These are phyloP conservation scores for Hiodon tergisus DNA, from an alignment of 2,113 vertebrate genomes.

Conservation along the genomic window DNA sequence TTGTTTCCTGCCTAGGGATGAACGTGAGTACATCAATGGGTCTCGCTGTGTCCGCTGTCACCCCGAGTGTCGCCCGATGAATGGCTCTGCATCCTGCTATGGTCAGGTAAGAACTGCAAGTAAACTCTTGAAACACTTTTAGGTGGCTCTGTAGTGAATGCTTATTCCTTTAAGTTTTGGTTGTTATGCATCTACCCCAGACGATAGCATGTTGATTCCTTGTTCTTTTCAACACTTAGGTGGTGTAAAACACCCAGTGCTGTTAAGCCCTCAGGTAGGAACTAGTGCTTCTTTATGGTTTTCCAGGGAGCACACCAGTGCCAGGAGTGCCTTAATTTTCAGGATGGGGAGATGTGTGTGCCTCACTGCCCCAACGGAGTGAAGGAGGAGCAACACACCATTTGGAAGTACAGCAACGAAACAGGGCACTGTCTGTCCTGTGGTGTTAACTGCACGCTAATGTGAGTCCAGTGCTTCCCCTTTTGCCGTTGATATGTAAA, in stretches of 20 bases:
- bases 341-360: conserved; percentile 76
- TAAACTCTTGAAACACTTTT: no score
- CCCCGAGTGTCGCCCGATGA: conserved; percentile 79
- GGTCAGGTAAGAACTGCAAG: conserved; percentile 71
- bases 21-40: conserved; percentile 70
- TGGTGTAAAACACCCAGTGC: no score
- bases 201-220: no score
- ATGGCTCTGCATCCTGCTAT: conserved; percentile 74
- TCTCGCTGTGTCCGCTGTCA: conserved; percentile 77
- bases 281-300: not conserved
- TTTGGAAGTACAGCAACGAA: conserved; percentile 87
- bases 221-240: no score
- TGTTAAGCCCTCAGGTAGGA: not conserved
- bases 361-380: conserved; percentile 82
- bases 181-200: no score
- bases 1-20: conserved; percentile 47
- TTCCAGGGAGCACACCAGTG: conserved; percentile 77
- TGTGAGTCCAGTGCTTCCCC: conserved; percentile 62
- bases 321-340: conserved; percentile 71
- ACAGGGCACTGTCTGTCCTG: conserved; percentile 76
- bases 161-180: no score
- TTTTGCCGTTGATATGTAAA: not conserved
- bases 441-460: conserved; percentile 84
- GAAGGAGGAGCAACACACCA: conserved; percentile 77
- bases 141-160: no score